Evolutionary conservation across 1,140 invertebrate species (phyloP).

Genomic region (Coptotermes formosanus): DNA sequence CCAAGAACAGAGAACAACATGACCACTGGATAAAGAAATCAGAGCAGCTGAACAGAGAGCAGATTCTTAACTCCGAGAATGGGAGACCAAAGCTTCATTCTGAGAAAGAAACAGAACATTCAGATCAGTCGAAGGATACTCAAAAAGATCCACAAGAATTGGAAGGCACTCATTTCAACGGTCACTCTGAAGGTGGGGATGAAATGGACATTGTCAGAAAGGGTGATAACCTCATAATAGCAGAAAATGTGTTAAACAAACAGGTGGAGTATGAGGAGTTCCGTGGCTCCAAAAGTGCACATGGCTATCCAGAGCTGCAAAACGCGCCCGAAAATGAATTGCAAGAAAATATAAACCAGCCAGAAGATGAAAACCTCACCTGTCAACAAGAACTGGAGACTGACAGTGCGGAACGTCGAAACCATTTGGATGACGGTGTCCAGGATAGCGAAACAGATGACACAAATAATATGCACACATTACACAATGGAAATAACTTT

Average conservation of each 20-base stretch:
- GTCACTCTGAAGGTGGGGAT: not conserved
- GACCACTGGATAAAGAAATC: not conserved
- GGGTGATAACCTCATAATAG: not conserved
- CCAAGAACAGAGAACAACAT: not conserved
- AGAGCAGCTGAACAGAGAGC: not conserved
- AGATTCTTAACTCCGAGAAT: not conserved
- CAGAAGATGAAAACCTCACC: not conserved
- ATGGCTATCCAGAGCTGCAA: not conserved
- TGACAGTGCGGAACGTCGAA: not conserved
- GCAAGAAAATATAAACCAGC: not conserved
- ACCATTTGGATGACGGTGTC: not conserved
- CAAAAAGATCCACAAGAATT: not conserved
- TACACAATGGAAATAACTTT: not conserved
- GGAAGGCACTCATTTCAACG: not conserved
- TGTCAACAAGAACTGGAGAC: not conserved
- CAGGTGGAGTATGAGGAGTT: not conserved
- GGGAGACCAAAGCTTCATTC: not conserved
- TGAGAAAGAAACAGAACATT: not conserved
- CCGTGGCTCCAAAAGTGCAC: not conserved
- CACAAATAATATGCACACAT: not conserved
- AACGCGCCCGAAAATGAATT: no score
- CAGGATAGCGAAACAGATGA: not conserved
- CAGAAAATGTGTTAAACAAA: not conserved
- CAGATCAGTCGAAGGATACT: not conserved
- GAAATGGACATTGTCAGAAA: not conserved